Conservation (phyloP, 2,888 invertebrate species). For the Drosophila rellima region DNA sequence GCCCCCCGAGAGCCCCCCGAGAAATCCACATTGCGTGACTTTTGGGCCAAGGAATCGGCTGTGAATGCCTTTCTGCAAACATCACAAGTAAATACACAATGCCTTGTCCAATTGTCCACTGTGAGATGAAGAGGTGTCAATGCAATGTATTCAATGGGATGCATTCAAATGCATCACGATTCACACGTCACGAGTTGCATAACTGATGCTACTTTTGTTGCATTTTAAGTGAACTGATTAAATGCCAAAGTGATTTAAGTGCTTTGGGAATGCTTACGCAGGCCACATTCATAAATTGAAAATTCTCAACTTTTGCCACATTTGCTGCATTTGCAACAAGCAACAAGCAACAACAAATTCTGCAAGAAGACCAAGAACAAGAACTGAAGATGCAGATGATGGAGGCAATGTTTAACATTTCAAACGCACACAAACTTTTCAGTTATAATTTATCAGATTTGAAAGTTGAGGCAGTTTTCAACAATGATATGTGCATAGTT, state of each 20-base stretch:
- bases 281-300: conserved; percentile 66
- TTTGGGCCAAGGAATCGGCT: conserved; percentile 84
- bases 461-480: conserved; percentile 63
- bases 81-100: conserved; percentile 64
- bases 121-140: conserved; percentile 6
- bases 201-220: conserved; percentile 47
- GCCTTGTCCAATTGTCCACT: background rate
- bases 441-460: conserved; percentile 73
- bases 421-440: conserved; percentile 38
- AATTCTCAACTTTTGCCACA: conserved; percentile 61
- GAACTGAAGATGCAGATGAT: background rate
- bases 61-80: conserved; percentile 82
- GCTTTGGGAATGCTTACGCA: conserved; percentile 43
- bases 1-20: conserved; percentile 68
- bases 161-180: conserved; percentile 5
- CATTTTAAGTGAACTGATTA: conserved; percentile 72
- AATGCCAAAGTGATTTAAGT: conserved; percentile 68
- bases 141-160: conserved; percentile 2
- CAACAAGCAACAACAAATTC: conserved; percentile 12
- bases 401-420: conserved; percentile 29
- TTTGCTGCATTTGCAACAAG: conserved; percentile 18
- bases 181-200: conserved; percentile 23
- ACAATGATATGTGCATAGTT: conserved; percentile 64
- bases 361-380: background rate
- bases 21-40: conserved; percentile 78